phyloP scores from a whole-genome alignment of 2,113 vertebrate species.

The Colaptes auratus region DNA sequence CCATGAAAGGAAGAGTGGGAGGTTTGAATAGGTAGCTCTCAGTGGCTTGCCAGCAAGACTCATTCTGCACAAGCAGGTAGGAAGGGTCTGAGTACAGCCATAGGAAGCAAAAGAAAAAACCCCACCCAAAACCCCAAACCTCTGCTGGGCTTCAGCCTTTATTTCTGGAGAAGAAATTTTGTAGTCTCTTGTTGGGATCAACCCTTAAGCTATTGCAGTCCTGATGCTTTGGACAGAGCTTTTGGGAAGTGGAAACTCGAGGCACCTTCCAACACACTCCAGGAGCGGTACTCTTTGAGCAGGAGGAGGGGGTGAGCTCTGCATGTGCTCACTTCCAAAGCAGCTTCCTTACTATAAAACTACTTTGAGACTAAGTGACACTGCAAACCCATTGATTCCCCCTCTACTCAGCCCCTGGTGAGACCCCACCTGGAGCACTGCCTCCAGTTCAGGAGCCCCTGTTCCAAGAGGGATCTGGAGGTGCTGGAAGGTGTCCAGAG shows the following conservation, averaged over 20 bases:
- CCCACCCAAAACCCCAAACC: no score
- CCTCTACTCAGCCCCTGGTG: no score
- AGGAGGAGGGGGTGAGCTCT: neutral
- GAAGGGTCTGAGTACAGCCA: neutral
- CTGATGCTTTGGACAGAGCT: neutral
- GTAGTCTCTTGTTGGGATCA: neutral
- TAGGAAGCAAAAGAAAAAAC: neutral
- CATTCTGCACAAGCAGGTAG: neutral
- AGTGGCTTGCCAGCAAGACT: neutral
- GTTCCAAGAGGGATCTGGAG: no score
- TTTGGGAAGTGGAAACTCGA: conserved; percentile 21
- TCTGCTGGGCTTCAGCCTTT: neutral
- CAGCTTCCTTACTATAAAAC: neutral
- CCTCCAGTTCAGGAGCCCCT: no score
- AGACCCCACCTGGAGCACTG: no score
- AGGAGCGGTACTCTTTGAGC: neutral
- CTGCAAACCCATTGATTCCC: neutral
- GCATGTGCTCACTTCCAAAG: neutral
- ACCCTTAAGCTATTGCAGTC: neutral
- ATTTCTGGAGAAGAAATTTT: conserved; percentile 14
- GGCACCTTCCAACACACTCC: neutral
- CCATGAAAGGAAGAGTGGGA: neutral
- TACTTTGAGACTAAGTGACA: neutral
- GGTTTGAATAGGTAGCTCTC: neutral
- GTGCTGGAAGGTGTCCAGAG: no score